A percentile compares a stretch with the other conserved stretches of the same genome.
These are phyloP conservation scores for Macheiramphus alcinus DNA, from an alignment of 2,113 vertebrate genomes.

Conservation along the genomic window DNA sequence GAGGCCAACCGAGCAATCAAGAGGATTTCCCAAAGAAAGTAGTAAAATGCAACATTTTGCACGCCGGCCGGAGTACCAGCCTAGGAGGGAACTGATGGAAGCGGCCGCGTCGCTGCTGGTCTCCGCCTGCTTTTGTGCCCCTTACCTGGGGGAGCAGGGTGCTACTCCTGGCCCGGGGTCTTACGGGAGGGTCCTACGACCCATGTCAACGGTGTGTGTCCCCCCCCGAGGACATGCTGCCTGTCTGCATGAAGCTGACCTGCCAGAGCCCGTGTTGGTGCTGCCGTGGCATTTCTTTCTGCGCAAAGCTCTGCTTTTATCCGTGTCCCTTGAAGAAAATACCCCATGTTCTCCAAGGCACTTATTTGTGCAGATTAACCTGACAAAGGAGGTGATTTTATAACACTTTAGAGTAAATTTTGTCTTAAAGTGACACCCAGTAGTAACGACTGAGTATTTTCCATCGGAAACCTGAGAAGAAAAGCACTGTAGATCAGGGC, in stretches of 20 bases:
- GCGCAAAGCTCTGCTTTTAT: neutral
- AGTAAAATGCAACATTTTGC: neutral
- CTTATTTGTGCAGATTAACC: neutral
- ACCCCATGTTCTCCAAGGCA: neutral
- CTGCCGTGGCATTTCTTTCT: neutral
- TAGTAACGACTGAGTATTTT: neutral
- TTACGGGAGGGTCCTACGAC: too few species aligned
- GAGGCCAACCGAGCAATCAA: rapidly evolving
- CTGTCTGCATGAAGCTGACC: neutral
- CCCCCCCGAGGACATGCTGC: neutral
- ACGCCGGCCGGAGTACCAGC: rapidly evolving
- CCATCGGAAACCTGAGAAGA: neutral
- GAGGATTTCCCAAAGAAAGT: neutral
- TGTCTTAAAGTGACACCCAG: neutral
- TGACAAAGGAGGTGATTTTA: neutral
- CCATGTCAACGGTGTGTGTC: rapidly evolving
- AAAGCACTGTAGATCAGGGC: neutral
- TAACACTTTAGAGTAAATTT: neutral
- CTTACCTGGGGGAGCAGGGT: rapidly evolving
- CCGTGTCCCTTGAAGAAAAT: neutral
- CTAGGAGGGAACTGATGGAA: neutral
- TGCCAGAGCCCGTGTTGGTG: neutral
- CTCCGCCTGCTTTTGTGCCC: neutral
- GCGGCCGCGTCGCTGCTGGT: rapidly evolving
- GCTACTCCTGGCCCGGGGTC: neutral